Percentiles rank a stretch among this genome's conserved stretches.
Conservation (phyloP, 2,113 vertebrate species). For the Pterocles burchelli region DNA sequence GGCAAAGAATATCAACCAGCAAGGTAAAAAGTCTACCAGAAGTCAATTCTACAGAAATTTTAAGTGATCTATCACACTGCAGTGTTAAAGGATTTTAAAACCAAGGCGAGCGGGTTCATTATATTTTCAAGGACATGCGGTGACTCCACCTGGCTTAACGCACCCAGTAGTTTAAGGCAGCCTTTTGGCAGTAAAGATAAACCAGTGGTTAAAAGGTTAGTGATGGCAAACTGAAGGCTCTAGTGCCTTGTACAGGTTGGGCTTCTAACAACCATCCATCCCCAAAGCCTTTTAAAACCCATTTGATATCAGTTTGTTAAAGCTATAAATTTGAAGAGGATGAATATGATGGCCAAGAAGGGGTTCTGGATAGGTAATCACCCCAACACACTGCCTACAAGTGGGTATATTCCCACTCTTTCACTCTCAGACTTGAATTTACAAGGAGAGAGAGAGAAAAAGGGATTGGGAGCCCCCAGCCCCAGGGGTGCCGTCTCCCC, state of each 20-base stretch:
- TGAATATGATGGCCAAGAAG: not conserved
- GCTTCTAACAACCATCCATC: not conserved
- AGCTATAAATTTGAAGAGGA: not conserved
- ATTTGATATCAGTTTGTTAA: too few species aligned
- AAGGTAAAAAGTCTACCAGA: not conserved
- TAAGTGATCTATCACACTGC: not conserved
- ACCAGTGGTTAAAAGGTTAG: too few species aligned
- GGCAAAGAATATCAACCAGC: not conserved
- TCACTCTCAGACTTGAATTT: too few species aligned
- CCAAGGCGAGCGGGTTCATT: not conserved
- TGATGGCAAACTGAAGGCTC: fast-evolving
- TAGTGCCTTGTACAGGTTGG: not conserved
- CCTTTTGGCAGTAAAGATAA: not conserved
- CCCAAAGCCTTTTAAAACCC: not conserved
- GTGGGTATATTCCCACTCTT: not conserved
- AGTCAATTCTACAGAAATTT: not conserved
- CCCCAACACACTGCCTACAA: not conserved
- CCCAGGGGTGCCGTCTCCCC: not conserved
- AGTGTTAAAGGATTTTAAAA: not conserved
- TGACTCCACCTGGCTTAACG: not conserved
- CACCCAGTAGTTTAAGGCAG: not conserved
- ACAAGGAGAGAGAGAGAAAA: not conserved
- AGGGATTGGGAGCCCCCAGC: not conserved
- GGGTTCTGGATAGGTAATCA: fast-evolving
- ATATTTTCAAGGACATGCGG: not conserved